Conservation (phyloP, 23 tunicate species). For the Phallusia fumigata region DNA sequence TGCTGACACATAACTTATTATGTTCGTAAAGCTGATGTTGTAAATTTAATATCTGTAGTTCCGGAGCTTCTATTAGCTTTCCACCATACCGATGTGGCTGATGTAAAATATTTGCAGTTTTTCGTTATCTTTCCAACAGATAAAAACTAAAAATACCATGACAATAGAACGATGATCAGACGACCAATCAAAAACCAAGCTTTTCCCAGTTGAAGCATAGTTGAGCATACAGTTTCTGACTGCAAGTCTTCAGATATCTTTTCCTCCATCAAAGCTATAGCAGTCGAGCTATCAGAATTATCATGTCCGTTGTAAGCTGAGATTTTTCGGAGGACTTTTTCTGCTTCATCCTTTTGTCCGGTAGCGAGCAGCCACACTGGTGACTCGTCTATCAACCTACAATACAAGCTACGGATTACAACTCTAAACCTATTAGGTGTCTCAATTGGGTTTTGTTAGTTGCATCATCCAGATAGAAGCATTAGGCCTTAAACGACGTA, state of each 20-base stretch:
- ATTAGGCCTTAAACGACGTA: too few relatives aligned
- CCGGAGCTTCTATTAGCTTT: too few relatives aligned
- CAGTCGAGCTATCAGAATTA: background rate
- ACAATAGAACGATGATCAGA: background rate
- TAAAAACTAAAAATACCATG: background rate
- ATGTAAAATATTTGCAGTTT: background rate
- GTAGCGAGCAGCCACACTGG: background rate
- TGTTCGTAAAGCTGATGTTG: too few relatives aligned
- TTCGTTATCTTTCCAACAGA: background rate
- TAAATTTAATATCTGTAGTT: too few relatives aligned
- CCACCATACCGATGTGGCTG: too few relatives aligned
- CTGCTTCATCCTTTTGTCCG: constrained; percentile 4
- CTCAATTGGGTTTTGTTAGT: too few relatives aligned
- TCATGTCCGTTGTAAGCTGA: background rate
- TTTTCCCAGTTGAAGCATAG: background rate
- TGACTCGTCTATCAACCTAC: background rate
- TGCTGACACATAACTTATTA: too few relatives aligned
- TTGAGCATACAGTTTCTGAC: background rate
- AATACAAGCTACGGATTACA: background rate
- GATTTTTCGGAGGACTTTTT: background rate
- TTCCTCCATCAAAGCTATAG: background rate
- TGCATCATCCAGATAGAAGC: too few relatives aligned
- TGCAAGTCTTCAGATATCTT: background rate
- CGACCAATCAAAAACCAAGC: background rate
- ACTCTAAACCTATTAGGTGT: background rate